Conservation (phyloP, 2,797 vertebrate genomes). For the Ceryle rudis region DNA sequence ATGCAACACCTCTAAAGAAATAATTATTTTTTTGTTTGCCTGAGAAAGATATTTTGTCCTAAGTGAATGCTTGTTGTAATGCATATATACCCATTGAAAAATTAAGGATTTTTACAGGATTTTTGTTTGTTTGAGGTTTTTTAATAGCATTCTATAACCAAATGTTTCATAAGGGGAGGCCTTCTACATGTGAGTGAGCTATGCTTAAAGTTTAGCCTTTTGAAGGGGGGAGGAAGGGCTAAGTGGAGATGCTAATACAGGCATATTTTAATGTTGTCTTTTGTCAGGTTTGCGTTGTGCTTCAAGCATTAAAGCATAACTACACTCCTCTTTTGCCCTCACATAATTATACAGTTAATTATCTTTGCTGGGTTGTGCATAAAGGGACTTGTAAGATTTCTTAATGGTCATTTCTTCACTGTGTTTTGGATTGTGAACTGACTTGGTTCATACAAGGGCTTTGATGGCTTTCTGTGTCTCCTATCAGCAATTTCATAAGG, state of each 20-base stretch:
- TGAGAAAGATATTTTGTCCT: background rate
- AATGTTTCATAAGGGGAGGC: background rate
- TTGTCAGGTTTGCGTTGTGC: conserved; percentile 42
- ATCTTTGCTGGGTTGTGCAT: conserved; percentile 18
- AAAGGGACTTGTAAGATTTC: conserved; percentile 31
- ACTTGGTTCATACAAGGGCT: background rate
- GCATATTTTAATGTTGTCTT: conserved; percentile 21
- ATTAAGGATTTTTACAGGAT: background rate
- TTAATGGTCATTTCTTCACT: conserved; percentile 36
- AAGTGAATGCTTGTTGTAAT: background rate
- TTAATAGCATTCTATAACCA: background rate
- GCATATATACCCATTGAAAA: background rate
- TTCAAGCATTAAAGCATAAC: conserved; percentile 20
- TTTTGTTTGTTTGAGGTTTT: background rate
- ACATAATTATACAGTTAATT: conserved; percentile 49
- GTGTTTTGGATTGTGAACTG: background rate
- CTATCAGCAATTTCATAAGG: background rate
- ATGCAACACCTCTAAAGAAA: background rate
- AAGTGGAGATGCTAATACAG: conserved; percentile 37
- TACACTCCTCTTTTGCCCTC: conserved; percentile 18
- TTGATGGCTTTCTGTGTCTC: background rate
- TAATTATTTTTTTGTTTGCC: background rate
- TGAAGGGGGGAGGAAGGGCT: conserved; percentile 19
- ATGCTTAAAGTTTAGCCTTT: conserved; percentile 13
- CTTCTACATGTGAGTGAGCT: background rate